These are phyloP conservation scores for Enteromius thamalakanensis DNA, from an alignment of 2,797 vertebrate genomes.

Conservation along the genomic window DNA sequence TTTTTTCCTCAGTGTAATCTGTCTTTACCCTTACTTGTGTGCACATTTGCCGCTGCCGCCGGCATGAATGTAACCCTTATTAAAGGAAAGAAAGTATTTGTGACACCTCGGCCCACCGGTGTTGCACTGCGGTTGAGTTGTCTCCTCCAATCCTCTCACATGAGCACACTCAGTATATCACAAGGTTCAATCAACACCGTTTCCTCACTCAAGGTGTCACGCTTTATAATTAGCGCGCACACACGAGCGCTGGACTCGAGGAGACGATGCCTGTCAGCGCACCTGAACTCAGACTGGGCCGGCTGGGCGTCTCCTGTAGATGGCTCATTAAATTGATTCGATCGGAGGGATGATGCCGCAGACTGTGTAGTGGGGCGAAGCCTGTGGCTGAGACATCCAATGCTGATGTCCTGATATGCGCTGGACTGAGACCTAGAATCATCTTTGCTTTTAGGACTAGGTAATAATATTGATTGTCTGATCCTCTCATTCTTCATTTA, in stretches of 20 bases:
- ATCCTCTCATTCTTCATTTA: neutral
- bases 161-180: constrained; percentile 47
- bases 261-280: constrained; percentile 21
- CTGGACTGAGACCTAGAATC: neutral
- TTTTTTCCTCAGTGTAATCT: constrained; percentile 16
- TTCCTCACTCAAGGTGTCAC: constrained; percentile 54
- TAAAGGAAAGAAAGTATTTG: constrained; percentile 64
- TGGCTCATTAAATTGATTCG: constrained; percentile 64
- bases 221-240: constrained; percentile 54
- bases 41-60: constrained; percentile 46
- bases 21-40: constrained; percentile 16
- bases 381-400: constrained; percentile 19
- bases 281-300: constrained; percentile 51
- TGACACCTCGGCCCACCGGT: constrained; percentile 62
- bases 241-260: constrained; percentile 13
- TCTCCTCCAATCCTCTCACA: constrained; percentile 59
- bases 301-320: constrained; percentile 33
- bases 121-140: constrained; percentile 51
- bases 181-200: constrained; percentile 46
- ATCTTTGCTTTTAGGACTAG: constrained; percentile 8
- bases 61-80: constrained; percentile 59
- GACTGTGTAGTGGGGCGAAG: constrained; percentile 62
- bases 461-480: constrained; percentile 1
- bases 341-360: constrained; percentile 48
- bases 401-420: neutral